These are phyloP conservation scores for Drosophila murphyi DNA, from an alignment of 1,140 invertebrate species.

Conservation along the genomic window DNA sequence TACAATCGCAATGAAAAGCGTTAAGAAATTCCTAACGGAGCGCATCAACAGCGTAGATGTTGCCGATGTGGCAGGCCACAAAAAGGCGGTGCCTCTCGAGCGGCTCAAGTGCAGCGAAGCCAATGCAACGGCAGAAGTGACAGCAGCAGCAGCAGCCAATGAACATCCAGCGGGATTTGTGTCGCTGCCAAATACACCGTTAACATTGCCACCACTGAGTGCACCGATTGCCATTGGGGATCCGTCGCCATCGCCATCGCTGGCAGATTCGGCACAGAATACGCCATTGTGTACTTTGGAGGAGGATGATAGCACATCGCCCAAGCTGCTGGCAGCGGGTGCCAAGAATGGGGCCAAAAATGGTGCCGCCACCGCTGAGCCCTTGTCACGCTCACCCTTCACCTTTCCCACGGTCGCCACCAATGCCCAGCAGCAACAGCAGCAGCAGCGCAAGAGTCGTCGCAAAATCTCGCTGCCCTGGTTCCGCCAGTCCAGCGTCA, in stretches of 20 bases:
- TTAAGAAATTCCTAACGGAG: conserved; percentile 81
- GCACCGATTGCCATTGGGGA: conserved; percentile 70
- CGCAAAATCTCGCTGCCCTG: conserved; percentile 95
- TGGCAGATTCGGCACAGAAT: conserved; percentile 70
- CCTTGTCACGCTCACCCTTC: conserved; percentile 65
- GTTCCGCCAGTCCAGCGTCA: conserved; percentile 92
- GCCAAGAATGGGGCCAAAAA: conserved; percentile 4
- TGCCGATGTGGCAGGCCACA: conserved; percentile 36
- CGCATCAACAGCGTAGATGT: conserved; percentile 79
- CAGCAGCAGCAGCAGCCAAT: neutral
- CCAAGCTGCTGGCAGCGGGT: conserved; percentile 30
- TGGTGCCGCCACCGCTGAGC: conserved; percentile 25
- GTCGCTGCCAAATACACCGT: conserved; percentile 65
- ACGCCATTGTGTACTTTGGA: conserved; percentile 71
- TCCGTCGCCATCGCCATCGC: conserved; percentile 74
- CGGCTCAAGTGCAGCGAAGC: conserved; percentile 50
- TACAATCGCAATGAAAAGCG: conserved; percentile 71
- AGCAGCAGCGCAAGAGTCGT: conserved; percentile 88
- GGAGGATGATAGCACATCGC: conserved; percentile 68
- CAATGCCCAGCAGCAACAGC: conserved; percentile 85
- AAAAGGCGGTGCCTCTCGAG: conserved; percentile 59
- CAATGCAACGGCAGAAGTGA: conserved; percentile 35
- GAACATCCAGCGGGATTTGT: conserved; percentile 32
- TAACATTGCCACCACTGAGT: conserved; percentile 58
- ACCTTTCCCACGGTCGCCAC: conserved; percentile 64